These are phyloP conservation scores for Meiosimyza decipiens DNA, from an alignment of 2,888 invertebrate genomes.

Conservation along the genomic window DNA sequence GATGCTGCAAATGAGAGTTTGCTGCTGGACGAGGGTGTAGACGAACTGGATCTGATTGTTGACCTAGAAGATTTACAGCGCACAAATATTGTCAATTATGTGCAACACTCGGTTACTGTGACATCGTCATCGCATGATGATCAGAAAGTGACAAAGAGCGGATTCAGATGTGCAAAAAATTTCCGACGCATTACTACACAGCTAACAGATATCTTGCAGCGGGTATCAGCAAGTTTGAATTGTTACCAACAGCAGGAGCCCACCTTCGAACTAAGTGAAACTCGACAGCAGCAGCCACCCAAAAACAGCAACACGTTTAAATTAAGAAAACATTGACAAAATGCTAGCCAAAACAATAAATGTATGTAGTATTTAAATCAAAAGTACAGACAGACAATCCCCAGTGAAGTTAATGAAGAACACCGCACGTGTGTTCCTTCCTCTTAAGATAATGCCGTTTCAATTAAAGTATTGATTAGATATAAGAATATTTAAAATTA, in stretches of 20 bases:
- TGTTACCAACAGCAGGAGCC: constrained; percentile 51
- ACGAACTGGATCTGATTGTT: constrained; percentile 39
- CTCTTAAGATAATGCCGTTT: neutral
- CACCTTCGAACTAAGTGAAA: constrained; percentile 30
- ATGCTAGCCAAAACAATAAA: too few species aligned
- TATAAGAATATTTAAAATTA: neutral
- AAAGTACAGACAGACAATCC: constrained; percentile 22
- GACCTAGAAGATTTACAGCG: constrained; percentile 55
- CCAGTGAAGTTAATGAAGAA: constrained; percentile 20
- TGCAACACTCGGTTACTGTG: constrained; percentile 37
- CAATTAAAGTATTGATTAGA: neutral
- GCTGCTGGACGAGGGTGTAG: constrained; percentile 22
- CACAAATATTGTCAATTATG: constrained; percentile 42
- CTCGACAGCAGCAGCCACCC: constrained; percentile 36
- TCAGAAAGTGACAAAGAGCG: constrained; percentile 29
- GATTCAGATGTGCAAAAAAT: constrained; percentile 8
- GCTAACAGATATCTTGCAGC: constrained; percentile 47
- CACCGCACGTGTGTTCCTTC: neutral
- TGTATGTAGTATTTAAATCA: neutral
- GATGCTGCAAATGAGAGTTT: constrained; percentile 20
- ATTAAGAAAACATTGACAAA: too few species aligned
- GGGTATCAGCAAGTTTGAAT: constrained; percentile 55
- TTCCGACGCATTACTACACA: constrained; percentile 51
- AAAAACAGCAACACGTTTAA: neutral
- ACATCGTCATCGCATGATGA: constrained; percentile 40